Base-by-base conservation (phyloP, 1,140 invertebrate species). In the Grapholita molesta region DNA sequence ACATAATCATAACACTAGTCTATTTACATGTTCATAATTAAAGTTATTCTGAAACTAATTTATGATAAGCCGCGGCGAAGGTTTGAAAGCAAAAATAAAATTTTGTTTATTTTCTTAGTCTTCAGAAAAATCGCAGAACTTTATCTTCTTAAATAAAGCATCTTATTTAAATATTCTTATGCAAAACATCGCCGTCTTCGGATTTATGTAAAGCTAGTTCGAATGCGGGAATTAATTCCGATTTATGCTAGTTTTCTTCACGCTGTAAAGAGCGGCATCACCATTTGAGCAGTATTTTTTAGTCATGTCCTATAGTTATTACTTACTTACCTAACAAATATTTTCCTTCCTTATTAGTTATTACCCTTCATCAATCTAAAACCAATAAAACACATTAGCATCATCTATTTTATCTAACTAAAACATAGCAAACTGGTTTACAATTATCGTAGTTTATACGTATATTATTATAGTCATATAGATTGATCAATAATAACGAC, bases 111-210 rank as follows among this genome's bases (percentile, higher is more conserved):
- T 18, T 48, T 12, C 42, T 48, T 48, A 48, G 42, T 48, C 18
- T 48, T 48, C 42, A 21, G 15, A 48, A 48, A 48, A 48, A 38
- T n/a, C 35, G 35, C 5, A 38, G 35, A 38, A 48, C 42, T 48
- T 48, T 18, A 21, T 48, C 42, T 48, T 21, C 18, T 48, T 12
- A 61, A 25, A 61, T 61, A 61, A 61, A 61, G 25, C 24, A 61
- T 61, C 24, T 61, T 61, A 61, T 61, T 61, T 61, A 61, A 61
- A 61, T 61, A 61, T 61, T 61, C 55, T 61, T 61, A 28, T 61
- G 55, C 25, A 61, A 61, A 28, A 28, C 15, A 28, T 1, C 23
- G 55, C 12, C 24, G 55, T 8, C 7, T 1, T 61, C 24, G n/a
- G 15, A 28, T 61, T 61, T 61, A 61, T 28, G 25, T 61, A 28